Evolutionary conservation across 2,888 invertebrate genomes (phyloP).

Genomic region (Nowickia ferox): DNA sequence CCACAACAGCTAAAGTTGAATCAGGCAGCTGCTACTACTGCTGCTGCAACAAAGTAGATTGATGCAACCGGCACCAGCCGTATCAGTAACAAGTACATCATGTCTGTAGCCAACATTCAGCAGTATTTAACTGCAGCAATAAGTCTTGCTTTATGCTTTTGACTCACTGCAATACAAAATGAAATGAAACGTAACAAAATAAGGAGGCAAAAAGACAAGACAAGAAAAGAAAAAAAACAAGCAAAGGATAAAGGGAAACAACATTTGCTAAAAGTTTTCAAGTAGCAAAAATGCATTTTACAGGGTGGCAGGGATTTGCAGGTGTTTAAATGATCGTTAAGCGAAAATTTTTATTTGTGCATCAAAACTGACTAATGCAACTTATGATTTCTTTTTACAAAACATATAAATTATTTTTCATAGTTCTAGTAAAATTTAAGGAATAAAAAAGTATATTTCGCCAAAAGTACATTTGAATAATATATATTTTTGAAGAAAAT

Average conservation of each 20-base stretch:
- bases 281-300: background rate
- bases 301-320: slow-evolving; percentile 3
- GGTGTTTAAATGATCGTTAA: slow-evolving; percentile 10
- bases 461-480: background rate
- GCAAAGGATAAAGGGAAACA: slow-evolving; percentile 15
- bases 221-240: background rate
- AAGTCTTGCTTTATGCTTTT: slow-evolving; percentile 45
- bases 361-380: background rate
- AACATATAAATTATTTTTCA: too few relatives aligned
- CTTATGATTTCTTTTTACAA: background rate
- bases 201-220: background rate
- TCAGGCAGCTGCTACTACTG: slow-evolving; percentile 25
- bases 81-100: slow-evolving; percentile 38
- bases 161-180: slow-evolving; percentile 58
- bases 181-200: slow-evolving; percentile 52
- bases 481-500: background rate
- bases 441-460: background rate
- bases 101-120: slow-evolving; percentile 50
- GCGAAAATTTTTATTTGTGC: background rate
- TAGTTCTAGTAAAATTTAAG: too few relatives aligned
- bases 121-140: slow-evolving; percentile 54
- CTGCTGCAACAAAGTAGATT: background rate
- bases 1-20: slow-evolving; percentile 42
- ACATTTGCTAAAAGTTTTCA: slow-evolving; percentile 34
- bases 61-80: slow-evolving; percentile 9